These are phyloP conservation scores for Eilema depressum DNA, from an alignment of 2,888 invertebrate species.

Conservation along the genomic window DNA sequence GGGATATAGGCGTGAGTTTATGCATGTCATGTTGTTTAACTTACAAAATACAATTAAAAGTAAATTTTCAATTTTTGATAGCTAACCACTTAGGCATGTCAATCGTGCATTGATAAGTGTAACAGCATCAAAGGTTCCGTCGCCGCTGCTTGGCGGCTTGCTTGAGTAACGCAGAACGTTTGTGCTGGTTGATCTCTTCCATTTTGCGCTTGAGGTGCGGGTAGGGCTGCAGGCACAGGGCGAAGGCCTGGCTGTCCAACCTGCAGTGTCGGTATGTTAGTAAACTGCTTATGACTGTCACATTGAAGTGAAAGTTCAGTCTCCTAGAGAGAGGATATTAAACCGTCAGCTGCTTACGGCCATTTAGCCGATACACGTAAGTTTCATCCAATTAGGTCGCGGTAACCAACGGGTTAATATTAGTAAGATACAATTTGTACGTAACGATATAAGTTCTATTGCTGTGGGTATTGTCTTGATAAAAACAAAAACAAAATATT, in stretches of 20 bases:
- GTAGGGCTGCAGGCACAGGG: slow-evolving; percentile 62
- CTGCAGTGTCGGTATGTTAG: slow-evolving; percentile 49
- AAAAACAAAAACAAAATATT: too few relatives aligned
- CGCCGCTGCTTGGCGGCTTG: slow-evolving; percentile 9
- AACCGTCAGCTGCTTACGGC: slow-evolving; percentile 32
- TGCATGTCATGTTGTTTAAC: too few relatives aligned
- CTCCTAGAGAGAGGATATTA: too few relatives aligned
- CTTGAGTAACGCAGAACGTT: slow-evolving; percentile 3
- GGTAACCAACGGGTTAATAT: slow-evolving; percentile 54
- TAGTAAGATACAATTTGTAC: too few relatives aligned
- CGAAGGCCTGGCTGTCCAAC: slow-evolving; percentile 81
- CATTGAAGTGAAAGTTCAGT: too few relatives aligned
- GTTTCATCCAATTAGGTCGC: slow-evolving; percentile 58
- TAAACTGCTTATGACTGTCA: background rate
- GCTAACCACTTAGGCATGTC: background rate
- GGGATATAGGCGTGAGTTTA: too few relatives aligned
- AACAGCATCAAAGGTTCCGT: background rate
- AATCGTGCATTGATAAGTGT: too few relatives aligned
- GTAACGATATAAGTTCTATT: too few relatives aligned
- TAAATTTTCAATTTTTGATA: too few relatives aligned
- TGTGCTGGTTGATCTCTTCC: slow-evolving; percentile 31
- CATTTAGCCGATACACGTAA: slow-evolving; percentile 41
- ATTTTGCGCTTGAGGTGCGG: slow-evolving; percentile 61
- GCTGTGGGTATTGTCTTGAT: too few relatives aligned
- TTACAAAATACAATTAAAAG: too few relatives aligned